Evolutionary conservation across 2,797 vertebrate species (phyloP), one percentile per base, ranked within the genome.

Genomic region (Echeneis naucrates): DNA sequence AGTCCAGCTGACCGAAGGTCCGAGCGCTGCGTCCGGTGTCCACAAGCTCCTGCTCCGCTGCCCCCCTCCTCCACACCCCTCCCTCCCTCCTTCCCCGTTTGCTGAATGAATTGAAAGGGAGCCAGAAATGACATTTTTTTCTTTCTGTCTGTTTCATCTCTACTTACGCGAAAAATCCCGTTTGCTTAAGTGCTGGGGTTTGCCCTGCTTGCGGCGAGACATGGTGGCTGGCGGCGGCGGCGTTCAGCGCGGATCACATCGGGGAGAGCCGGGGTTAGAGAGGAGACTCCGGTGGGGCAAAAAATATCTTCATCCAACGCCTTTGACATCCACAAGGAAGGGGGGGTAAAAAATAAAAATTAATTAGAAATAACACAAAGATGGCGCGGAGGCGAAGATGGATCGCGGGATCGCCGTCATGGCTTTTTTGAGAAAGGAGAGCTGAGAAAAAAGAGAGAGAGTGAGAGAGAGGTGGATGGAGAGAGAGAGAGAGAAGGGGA

Each of bases 151-250:
- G 55, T 80, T 92, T 92, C 86, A 88, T 91, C 68, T 92, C 82
- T 96, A 98, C 97, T 98, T 97, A 98, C 97, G 97, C 94, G 97
- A 98, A 94, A 98, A 98, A 95, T 97, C 97, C 96, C 97, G 95
- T 94, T 97, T 98, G 96, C 97, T 98, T 94, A 98, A 96, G 96
- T 98, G 97, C 96, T 98, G 97, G 89, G 97, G 97, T 95, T 98
- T 98, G 95, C 96, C 97, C 95, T 98, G 97, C 96, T 98, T 98
- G 95, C 97, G 96, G 96, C 97, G 97, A 96, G 97, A 98, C 97
- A 98, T 98, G 95, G 97, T 98, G 95, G 95, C 85, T 97, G 96
- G 94, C 94, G 92, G 94, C 92, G 92, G 94, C 92, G 94, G 94
- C 93, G 93, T 93, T 95, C 95, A 95, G 96, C 95, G 95, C 95